Conservation (phyloP, 2,797 vertebrate genomes). For the Coilia nasus region DNA sequence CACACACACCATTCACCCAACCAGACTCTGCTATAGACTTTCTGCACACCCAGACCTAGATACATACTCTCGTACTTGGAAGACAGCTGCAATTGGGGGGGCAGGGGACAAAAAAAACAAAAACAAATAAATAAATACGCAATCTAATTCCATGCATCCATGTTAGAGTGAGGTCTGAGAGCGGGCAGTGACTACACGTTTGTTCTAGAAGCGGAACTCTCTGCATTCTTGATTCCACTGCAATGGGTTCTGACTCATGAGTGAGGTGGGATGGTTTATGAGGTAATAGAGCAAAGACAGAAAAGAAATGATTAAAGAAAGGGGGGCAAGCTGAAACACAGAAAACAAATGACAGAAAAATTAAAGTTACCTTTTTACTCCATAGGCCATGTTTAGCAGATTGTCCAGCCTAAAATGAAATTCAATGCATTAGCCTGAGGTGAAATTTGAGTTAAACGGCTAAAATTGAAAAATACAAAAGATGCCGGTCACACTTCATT, state of each 20-base stretch:
- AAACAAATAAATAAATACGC: too few species aligned
- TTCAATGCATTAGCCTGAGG: background rate
- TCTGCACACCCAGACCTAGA: background rate
- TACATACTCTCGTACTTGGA: background rate
- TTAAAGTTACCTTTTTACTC: slow-evolving; percentile 93
- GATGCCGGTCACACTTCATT: too few species aligned
- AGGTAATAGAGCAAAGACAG: background rate
- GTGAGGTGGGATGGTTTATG: background rate
- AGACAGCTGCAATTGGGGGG: background rate
- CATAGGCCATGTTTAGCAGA: slow-evolving; percentile 99
- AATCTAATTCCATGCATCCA: background rate
- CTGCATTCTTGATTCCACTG: background rate
- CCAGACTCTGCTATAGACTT: background rate
- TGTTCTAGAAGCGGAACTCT: background rate
- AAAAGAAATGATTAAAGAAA: background rate
- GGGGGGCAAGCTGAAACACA: background rate
- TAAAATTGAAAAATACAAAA: slow-evolving; percentile 49
- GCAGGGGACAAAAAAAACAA: background rate
- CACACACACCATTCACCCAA: background rate
- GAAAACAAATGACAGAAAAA: slow-evolving; percentile 1
- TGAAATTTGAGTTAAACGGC: background rate
- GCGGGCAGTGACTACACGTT: background rate
- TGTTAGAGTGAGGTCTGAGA: background rate
- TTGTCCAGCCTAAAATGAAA: slow-evolving; percentile 94
- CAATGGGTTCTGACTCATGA: background rate